A percentile compares a stretch with the other conserved stretches of the same genome.
Evolutionary conservation across 1,140 invertebrate species (phyloP).

Genomic region (Trichogramma pretiosum): DNA sequence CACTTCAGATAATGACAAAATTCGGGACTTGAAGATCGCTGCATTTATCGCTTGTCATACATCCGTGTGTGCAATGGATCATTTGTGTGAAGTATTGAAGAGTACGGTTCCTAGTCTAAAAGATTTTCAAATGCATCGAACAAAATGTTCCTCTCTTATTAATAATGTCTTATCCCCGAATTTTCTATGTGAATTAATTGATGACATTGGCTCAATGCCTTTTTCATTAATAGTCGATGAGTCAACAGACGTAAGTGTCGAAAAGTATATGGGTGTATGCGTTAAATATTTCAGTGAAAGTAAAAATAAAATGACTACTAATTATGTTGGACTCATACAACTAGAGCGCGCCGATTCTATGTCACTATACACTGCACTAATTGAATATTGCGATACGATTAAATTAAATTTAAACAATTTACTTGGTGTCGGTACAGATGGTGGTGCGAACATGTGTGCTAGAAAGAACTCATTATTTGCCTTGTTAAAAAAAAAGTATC

Average conservation of each 20-base stretch:
- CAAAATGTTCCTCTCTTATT: neutral
- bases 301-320: neutral
- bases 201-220: constrained; percentile 14
- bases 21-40: neutral
- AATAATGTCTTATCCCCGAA: neutral
- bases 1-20: constrained; percentile 1
- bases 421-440: constrained; percentile 15
- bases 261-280: neutral
- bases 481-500: constrained; percentile 16
- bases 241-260: neutral
- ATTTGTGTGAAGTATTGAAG: neutral
- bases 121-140: neutral
- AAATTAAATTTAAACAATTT: constrained; percentile 8
- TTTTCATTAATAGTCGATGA: constrained; percentile 2
- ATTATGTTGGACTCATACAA: constrained; percentile 1
- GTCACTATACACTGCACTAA: neutral
- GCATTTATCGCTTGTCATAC: neutral
- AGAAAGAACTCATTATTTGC: constrained; percentile 19
- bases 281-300: neutral
- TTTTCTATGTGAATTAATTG: neutral
- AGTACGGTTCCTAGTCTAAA: neutral
- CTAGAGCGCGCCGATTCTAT: neutral
- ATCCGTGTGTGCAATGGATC: neutral
- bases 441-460: constrained; percentile 15
- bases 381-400: constrained; percentile 8